Evolutionary conservation across 2,888 invertebrate species (phyloP), one percentile per base, ranked within the genome.

Genomic region (Athalia circularis): DNA sequence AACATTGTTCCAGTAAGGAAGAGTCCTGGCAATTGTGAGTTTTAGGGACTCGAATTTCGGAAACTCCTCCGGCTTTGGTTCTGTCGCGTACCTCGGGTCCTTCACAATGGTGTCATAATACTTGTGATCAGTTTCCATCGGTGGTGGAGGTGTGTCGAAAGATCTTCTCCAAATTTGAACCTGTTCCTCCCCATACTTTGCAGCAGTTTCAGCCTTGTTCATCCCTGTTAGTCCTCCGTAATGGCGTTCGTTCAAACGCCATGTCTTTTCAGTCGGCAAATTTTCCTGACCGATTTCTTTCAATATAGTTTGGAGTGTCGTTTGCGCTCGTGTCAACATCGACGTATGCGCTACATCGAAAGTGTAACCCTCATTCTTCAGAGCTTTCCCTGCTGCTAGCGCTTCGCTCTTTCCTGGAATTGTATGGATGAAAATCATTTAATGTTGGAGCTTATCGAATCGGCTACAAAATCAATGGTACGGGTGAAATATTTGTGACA

Each of bases 171-270:
- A 97, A 84, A 95, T 94, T 91, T 95, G 94, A 7, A 97, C 96
- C 92, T 96, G 95, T 70, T 94, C 94, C 87, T 96, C 96, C 9
- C 97, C 97, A 90, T 95, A 97, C 88, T 95, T 95, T 76, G 94
- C 94, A 72, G 96, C 96, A 29, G 96, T 95, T 90, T 96, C 96
- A 0, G 95, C 93, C 89, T 97, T 97, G 87, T 97, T 95, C 80
- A 96, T 92, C 2, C 97, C 97, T 9, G 96, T 97, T 5, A 97
- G 92, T 61, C 95, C 95, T 74, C 97, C 97, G 85, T 97, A 97
- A 87, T 97, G 97, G 79, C 97, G 93, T 89, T 97, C 97, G 86
- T 97, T 97, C 48, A 97, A 91, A 11, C 96, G 93, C 97, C 97
- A 97, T 8, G 96, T 95, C 86, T 94, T 94, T 5, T 92, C 88